Percentiles rank a stretch among this genome's conserved stretches.
phyloP scores from a whole-genome alignment of 2,113 vertebrate genomes.

The Caranx ignobilis region DNA sequence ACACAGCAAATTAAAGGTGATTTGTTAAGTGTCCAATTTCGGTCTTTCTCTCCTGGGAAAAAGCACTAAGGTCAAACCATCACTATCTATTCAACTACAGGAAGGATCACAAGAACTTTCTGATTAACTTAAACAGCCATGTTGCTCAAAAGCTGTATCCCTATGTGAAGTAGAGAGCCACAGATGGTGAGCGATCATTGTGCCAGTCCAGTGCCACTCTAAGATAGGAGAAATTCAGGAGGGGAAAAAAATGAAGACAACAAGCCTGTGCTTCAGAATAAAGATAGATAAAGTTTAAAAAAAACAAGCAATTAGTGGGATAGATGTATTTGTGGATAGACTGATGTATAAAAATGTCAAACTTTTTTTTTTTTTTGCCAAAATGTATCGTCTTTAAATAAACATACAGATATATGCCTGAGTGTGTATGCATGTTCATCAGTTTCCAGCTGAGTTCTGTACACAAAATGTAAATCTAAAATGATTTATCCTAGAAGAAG shows the following conservation, averaged over 20 bases:
- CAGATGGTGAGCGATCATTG: too few species aligned
- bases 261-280: too few species aligned
- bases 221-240: neutral
- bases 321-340: too few species aligned
- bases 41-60: conserved; percentile 45
- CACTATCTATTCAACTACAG: conserved; percentile 32
- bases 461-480: neutral
- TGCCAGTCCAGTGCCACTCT: neutral
- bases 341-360: too few species aligned
- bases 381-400: too few species aligned
- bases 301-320: too few species aligned
- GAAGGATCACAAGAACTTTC: conserved; percentile 21
- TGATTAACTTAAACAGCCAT: conserved; percentile 15
- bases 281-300: too few species aligned
- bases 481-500: conserved; percentile 5
- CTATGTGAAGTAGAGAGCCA: neutral
- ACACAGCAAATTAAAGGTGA: conserved; percentile 20
- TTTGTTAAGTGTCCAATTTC: conserved; percentile 38
- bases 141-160: conserved; percentile 1
- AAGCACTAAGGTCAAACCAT: neutral
- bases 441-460: too few species aligned
- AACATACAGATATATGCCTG: too few species aligned
- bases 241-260: too few species aligned
- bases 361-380: too few species aligned
- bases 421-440: too few species aligned